Base-by-base conservation (phyloP, 30 jellyfish, hydroid and myxozoan genomes). In the Rhopilema esculentum region DNA sequence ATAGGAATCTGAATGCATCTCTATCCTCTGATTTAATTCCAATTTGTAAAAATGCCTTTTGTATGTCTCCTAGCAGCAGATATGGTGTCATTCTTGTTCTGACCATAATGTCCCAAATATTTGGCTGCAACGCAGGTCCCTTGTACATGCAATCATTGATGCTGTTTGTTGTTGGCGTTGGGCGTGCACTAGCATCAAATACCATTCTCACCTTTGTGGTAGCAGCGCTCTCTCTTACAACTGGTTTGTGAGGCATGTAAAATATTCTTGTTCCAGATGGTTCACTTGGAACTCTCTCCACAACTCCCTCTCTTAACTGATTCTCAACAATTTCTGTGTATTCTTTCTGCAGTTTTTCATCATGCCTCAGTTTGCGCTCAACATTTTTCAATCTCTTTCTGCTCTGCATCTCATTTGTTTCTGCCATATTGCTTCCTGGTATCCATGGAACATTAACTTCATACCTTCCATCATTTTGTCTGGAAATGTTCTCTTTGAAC, bases 391-490 rank as follows among this genome's bases (percentile, higher is more conserved):
- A 57, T 51, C 96, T 70, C 66, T 32, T 49, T 70, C 86, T 64
- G 75, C 95, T 87, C 78, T 87, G 95, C 29, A 71, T 66, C 72
- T 76, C 86, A 77, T 87, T 68, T 75, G 79, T 50, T 78, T 87
- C 95, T 78, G 88, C 48, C 74, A 78, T 24, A 18, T 48, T 68
- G 77, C 90, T 70, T 73, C 91, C 96, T 28, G 89, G 87, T 78
- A 88, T 74, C 91, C 91, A 88, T 25, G 91, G 96, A 31, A 88
- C 82, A 26, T 72, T 79, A 28, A 70, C 86, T 32, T 88, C 82
- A 72, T 50, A n/a, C n/a, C 96, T 88, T 68, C 96, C 96, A 73
- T 79, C 83, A 16, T 79, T 73, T 27, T 66, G 72, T 68, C 72
- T 66, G 50, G 76, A 26, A 64, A 82, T 66, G 30, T 68, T 65